These are phyloP conservation scores for Labrus mixtus DNA, from an alignment of 2,113 vertebrate species.

Conservation along the genomic window DNA sequence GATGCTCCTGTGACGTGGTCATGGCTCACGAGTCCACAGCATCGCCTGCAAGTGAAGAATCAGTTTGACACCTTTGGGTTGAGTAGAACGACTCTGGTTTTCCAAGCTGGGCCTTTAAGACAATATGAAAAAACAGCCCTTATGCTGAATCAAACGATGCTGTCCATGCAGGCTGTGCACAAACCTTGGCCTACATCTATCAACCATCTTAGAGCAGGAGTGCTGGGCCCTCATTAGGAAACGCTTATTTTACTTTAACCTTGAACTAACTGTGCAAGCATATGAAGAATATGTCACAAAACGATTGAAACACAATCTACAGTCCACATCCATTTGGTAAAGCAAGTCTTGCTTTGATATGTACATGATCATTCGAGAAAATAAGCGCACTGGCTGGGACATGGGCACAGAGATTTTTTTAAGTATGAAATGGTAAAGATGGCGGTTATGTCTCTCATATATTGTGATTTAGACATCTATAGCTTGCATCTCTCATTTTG, in stretches of 20 bases:
- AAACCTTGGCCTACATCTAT: conserved; percentile 48
- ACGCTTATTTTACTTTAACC: conserved; percentile 30
- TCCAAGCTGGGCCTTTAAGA: conserved; percentile 70
- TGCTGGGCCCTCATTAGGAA: conserved; percentile 59
- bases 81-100: conserved; percentile 12
- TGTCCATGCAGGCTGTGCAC: conserved; percentile 61
- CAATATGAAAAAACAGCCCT: conserved; percentile 69
- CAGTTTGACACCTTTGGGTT: conserved; percentile 1
- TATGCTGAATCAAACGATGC: conserved; percentile 68
- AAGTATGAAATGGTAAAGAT: conserved; percentile 47
- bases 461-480: conserved; percentile 55
- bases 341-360: conserved; percentile 54
- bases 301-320: conserved; percentile 30
- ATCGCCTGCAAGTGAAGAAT: conserved; percentile 8
- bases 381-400: conserved; percentile 38
- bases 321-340: conserved; percentile 46
- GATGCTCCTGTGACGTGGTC: conserved; percentile 10
- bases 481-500: conserved; percentile 50
- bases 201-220: conserved; percentile 35
- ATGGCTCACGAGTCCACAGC: background rate
- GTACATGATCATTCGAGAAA: conserved; percentile 41
- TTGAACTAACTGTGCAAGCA: conserved; percentile 28
- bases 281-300: conserved; percentile 13
- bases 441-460: conserved; percentile 45
- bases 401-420: conserved; percentile 46